These are phyloP conservation scores for Lacerta bilineata DNA, from an alignment of 2,797 vertebrate genomes.

Conservation along the genomic window DNA sequence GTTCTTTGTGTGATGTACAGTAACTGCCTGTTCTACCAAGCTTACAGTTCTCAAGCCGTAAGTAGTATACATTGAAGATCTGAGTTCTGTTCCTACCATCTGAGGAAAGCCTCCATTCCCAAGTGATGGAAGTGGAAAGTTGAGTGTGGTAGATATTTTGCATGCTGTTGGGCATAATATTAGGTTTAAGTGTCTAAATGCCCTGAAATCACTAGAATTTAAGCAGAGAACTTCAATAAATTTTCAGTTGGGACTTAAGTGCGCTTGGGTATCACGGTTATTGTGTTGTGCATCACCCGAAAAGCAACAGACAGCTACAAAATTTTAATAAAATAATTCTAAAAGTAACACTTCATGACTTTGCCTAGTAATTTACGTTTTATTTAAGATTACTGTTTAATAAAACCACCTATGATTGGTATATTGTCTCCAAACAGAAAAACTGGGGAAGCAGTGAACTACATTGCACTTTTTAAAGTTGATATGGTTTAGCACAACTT, in stretches of 20 bases:
- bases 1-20: not conserved
- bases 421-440: conserved; percentile 4
- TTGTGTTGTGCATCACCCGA: not conserved
- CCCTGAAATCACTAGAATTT: not conserved
- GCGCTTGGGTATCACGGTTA: not conserved
- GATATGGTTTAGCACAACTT: not conserved
- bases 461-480: no score
- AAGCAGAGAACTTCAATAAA: not conserved
- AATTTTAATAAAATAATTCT: not conserved
- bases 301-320: not conserved
- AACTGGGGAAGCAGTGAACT: not conserved
- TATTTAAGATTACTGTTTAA: not conserved
- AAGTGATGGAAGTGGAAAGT: not conserved
- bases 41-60: not conserved
- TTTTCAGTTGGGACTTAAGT: not conserved
- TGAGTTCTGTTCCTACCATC: no score
- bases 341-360: not conserved
- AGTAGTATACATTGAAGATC: not conserved
- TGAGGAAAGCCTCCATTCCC: not conserved
- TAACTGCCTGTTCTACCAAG: not conserved
- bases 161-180: not conserved
- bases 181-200: not conserved
- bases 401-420: not conserved
- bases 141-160: not conserved
- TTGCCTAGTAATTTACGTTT: conserved; percentile 13